phyloP scores from a whole-genome alignment of 2,888 invertebrate species.

The Diploptera punctata region DNA sequence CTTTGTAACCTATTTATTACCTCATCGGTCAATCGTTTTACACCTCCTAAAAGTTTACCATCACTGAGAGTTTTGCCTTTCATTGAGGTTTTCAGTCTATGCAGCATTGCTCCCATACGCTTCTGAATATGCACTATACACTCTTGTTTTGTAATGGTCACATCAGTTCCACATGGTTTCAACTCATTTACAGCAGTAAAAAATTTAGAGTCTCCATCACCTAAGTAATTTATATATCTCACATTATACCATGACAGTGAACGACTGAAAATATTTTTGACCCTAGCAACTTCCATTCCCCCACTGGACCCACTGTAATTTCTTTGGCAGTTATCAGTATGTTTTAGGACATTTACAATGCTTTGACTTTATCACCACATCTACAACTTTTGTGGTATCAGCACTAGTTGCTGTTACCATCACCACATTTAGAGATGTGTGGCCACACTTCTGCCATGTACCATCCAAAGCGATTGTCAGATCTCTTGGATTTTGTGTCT shows the following conservation, averaged over 20 bases:
- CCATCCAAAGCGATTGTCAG: neutral
- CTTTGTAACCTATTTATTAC: too few species aligned
- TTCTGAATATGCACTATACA: conserved; percentile 38
- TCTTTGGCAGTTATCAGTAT: neutral
- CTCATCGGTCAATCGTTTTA: conserved; percentile 9
- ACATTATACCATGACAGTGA: conserved; percentile 24
- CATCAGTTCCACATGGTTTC: conserved; percentile 21
- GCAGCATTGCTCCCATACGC: conserved; percentile 24
- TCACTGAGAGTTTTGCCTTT: conserved; percentile 30
- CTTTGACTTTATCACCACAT: neutral
- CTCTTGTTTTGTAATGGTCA: conserved; percentile 19
- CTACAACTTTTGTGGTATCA: too few species aligned
- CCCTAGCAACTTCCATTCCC: neutral
- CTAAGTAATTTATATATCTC: conserved; percentile 33
- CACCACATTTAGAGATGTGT: neutral
- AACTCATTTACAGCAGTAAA: conserved; percentile 15
- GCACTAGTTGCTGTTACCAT: too few species aligned
- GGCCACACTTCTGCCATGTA: neutral
- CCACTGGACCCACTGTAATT: neutral
- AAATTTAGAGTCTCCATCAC: conserved; percentile 39
- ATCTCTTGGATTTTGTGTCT: too few species aligned
- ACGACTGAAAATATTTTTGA: conserved; percentile 21
- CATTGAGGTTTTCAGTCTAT: neutral
- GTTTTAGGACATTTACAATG: neutral
- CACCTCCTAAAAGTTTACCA: conserved; percentile 29